phyloP scores from a whole-genome alignment of 2,888 invertebrate species.

The Drosophila tripunctata region DNA sequence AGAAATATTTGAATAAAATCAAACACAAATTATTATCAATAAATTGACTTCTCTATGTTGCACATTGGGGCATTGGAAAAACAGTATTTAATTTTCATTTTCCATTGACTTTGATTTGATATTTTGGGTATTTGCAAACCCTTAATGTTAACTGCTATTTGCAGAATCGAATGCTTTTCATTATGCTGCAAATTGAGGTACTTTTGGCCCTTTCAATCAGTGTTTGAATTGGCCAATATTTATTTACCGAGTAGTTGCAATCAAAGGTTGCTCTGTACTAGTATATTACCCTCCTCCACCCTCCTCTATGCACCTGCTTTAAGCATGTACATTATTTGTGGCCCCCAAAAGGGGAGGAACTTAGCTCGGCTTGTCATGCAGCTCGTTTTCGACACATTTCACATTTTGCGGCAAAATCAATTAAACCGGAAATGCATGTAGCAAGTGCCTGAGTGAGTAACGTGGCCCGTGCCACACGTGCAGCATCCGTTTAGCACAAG shows the following conservation, averaged over 20 bases:
- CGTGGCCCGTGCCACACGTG: conserved; percentile 57
- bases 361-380: conserved; percentile 30
- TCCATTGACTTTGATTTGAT: background rate
- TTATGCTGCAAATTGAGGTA: conserved; percentile 28
- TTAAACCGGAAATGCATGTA: conserved; percentile 79
- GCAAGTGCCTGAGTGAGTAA: conserved; percentile 31
- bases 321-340: conserved; percentile 8
- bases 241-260: conserved; percentile 65
- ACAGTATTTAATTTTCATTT: too few species aligned
- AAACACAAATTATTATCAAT: background rate
- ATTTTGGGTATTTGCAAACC: background rate
- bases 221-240: conserved; percentile 66
- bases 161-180: conserved; percentile 25
- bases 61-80: conserved; percentile 1
- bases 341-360: background rate
- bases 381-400: conserved; percentile 74
- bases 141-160: conserved; percentile 8
- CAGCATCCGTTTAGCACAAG: conserved; percentile 66
- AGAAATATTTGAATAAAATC: background rate
- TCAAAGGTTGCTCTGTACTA: conserved; percentile 41
- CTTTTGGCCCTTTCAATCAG: conserved; percentile 53
- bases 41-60: background rate
- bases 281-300: background rate
- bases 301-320: background rate
- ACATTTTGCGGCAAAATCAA: conserved; percentile 81